A percentile compares a stretch with the other conserved stretches of the same genome.
These are phyloP conservation scores for Cyclina sinensis DNA, from an alignment of 1,140 invertebrate genomes.

Conservation along the genomic window DNA sequence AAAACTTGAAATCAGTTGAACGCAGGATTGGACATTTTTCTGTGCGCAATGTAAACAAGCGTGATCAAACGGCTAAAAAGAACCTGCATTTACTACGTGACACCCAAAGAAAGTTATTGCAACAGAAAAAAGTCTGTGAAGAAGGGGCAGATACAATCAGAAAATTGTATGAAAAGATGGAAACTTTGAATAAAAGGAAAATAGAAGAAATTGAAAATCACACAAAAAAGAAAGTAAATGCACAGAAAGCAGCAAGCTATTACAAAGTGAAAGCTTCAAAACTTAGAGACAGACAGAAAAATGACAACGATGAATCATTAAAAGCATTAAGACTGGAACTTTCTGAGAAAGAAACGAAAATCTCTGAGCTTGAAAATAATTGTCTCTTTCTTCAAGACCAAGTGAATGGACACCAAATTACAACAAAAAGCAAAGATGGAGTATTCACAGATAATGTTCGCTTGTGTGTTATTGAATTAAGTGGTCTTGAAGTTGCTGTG, in stretches of 20 bases:
- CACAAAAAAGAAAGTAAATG: not conserved
- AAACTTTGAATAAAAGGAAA: not conserved
- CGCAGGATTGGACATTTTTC: constrained; percentile 53
- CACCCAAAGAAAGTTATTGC: not conserved
- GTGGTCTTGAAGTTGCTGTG: constrained; percentile 69
- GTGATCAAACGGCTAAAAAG: constrained; percentile 47
- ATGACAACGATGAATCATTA: too few species aligned
- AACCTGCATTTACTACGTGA: constrained; percentile 36
- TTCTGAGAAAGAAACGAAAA: not conserved
- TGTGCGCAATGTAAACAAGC: constrained; percentile 50
- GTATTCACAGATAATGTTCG: constrained; percentile 49
- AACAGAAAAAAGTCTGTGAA: not conserved
- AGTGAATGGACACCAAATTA: not conserved
- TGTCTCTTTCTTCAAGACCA: not conserved
- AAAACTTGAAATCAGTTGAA: not conserved
- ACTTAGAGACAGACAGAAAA: not conserved
- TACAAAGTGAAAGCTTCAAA: not conserved
- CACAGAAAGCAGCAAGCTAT: not conserved
- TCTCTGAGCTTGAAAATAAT: not conserved
- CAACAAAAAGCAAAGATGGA: constrained; percentile 43
- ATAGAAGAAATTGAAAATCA: not conserved
- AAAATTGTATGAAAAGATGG: not conserved
- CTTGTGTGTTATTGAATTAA: constrained; percentile 66
- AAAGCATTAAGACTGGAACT: too few species aligned
- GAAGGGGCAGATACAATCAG: not conserved